These are phyloP conservation scores for Homarus gammarus DNA, from an alignment of 2,888 invertebrate species.

Conservation along the genomic window DNA sequence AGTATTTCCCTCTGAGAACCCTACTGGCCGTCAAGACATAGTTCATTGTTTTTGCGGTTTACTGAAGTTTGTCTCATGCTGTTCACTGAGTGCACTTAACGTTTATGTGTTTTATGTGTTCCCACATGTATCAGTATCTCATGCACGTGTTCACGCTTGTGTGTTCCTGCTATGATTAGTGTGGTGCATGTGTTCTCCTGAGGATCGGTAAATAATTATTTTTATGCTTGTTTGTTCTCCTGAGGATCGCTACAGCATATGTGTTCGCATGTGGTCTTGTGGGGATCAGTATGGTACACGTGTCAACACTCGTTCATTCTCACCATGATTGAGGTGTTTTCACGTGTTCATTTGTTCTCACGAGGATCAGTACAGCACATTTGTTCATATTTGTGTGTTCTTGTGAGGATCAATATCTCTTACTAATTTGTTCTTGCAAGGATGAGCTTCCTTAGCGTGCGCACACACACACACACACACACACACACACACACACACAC, in stretches of 20 bases:
- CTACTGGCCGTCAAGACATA: too few species aligned
- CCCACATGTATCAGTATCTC: not conserved
- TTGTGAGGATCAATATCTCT: not conserved
- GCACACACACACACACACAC: too few species aligned
- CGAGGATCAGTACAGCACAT: not conserved
- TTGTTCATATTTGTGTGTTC: not conserved
- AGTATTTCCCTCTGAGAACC: too few species aligned
- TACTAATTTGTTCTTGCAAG: not conserved
- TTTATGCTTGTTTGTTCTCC: not conserved
- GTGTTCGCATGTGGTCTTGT: too few species aligned
- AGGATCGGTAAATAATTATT: too few species aligned
- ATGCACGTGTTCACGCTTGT: not conserved
- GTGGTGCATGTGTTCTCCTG: not conserved
- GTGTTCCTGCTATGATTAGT: not conserved
- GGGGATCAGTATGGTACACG: too few species aligned
- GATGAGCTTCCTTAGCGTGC: not conserved
- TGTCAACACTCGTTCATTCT: too few species aligned
- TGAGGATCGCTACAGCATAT: not conserved
- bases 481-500: too few species aligned
- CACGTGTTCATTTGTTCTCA: too few species aligned
- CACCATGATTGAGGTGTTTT: too few species aligned
- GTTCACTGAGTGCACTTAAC: constrained; percentile 10
- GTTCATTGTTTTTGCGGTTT: too few species aligned
- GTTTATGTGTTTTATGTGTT: not conserved
- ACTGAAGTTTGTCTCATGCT: not conserved